These are phyloP conservation scores for Diachasmimorpha longicaudata DNA, from an alignment of 1,140 invertebrate genomes.

Conservation along the genomic window DNA sequence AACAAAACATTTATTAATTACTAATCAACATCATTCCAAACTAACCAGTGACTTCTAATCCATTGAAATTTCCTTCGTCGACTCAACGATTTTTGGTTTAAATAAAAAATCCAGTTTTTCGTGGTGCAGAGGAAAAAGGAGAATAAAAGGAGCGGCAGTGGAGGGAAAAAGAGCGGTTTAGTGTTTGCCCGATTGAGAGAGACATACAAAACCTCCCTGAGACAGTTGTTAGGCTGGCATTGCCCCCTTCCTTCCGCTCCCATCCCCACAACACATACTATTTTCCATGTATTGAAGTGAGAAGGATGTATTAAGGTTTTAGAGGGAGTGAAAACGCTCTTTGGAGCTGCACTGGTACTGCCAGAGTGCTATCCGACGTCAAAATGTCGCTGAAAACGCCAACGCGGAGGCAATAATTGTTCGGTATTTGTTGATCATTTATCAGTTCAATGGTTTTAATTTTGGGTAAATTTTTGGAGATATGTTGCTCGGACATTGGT, in stretches of 20 bases:
- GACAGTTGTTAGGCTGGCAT: neutral
- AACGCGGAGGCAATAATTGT: constrained; percentile 16
- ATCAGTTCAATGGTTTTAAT: neutral
- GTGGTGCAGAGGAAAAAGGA: neutral
- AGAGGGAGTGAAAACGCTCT: constrained; percentile 10
- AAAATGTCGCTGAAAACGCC: constrained; percentile 26
- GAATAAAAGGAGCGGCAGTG: neutral
- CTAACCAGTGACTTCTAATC: no score
- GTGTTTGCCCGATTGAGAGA: neutral
- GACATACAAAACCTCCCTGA: neutral
- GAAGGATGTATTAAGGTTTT: neutral
- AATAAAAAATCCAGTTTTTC: neutral
- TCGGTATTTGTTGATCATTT: neutral
- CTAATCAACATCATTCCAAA: neutral
- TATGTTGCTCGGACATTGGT: neutral
- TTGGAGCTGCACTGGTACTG: neutral
- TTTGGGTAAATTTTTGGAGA: neutral
- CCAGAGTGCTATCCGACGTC: constrained; percentile 10
- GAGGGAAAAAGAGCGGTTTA: neutral
- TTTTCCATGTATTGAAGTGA: neutral
- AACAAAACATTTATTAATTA: neutral
- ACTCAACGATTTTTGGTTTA: no score
- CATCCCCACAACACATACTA: neutral
- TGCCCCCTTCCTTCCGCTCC: neutral
- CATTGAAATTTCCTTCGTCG: neutral